These are phyloP conservation scores for Congeria kusceri DNA, from an alignment of 2,888 invertebrate genomes.

Conservation along the genomic window DNA sequence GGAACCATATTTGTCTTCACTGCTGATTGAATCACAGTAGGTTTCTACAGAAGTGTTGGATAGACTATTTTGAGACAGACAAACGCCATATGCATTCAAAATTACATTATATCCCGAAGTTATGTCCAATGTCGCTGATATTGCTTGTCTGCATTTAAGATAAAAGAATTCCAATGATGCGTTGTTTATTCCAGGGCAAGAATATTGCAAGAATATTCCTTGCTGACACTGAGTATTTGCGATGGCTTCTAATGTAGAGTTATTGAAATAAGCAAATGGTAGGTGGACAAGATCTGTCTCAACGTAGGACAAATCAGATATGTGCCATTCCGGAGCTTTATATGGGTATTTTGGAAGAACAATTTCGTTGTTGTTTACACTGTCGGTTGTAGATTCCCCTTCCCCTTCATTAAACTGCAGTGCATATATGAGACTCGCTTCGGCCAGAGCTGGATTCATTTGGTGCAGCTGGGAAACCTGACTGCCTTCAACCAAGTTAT, in stretches of 20 bases:
- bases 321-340: slow-evolving; percentile 70
- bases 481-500: slow-evolving; percentile 63
- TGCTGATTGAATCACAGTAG: slow-evolving; percentile 40
- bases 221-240: slow-evolving; percentile 50
- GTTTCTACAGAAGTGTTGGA: slow-evolving; percentile 13
- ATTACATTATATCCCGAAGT: slow-evolving; percentile 58
- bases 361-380: slow-evolving; percentile 32
- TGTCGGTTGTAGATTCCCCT: slow-evolving; percentile 57
- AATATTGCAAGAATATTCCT: not conserved
- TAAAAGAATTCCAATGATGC: slow-evolving; percentile 39
- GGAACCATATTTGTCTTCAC: slow-evolving; percentile 43
- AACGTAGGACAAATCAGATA: slow-evolving; percentile 66
- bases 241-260: slow-evolving; percentile 30
- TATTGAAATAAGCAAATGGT: slow-evolving; percentile 52
- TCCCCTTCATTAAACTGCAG: slow-evolving; percentile 74
- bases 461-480: slow-evolving; percentile 66
- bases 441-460: slow-evolving; percentile 65
- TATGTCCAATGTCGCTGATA: slow-evolving; percentile 23
- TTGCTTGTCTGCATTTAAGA: slow-evolving; percentile 40
- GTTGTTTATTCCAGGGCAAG: slow-evolving; percentile 35
- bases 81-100: slow-evolving; percentile 52
- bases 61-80: slow-evolving; percentile 49
- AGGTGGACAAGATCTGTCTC: slow-evolving; percentile 35
- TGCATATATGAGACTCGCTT: slow-evolving; percentile 48
- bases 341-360: slow-evolving; percentile 70